A percentile compares a stretch with the other conserved stretches of the same genome.
Evolutionary conservation across 2,888 invertebrate genomes (phyloP).

Genomic region (Aporophyla nigra): DNA sequence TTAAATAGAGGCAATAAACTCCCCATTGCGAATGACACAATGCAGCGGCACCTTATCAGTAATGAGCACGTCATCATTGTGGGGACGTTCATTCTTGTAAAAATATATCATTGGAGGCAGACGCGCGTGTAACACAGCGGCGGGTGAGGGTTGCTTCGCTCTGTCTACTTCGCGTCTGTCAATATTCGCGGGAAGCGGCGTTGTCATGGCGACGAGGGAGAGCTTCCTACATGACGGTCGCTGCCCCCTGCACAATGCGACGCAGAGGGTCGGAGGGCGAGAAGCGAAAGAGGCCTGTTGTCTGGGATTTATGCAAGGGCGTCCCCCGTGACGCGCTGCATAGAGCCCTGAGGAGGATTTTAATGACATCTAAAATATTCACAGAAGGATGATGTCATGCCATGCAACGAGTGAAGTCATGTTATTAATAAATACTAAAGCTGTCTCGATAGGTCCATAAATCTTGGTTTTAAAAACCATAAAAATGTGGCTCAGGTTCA

Average conservation of each 20-base stretch:
- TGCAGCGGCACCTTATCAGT: conserved; percentile 83
- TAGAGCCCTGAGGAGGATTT: conserved; percentile 59
- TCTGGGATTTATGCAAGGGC: conserved; percentile 83
- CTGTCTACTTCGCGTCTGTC: conserved; percentile 84
- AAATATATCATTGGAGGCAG: conserved; percentile 84
- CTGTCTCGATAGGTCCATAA: conserved; percentile 45
- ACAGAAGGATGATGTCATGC: conserved; percentile 53
- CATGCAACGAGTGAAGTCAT: conserved; percentile 29
- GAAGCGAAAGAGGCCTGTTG: conserved; percentile 78
- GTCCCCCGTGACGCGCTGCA: conserved; percentile 66
- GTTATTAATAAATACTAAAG: conserved; percentile 29
- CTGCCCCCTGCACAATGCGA: conserved; percentile 85
- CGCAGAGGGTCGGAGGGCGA: conserved; percentile 82
- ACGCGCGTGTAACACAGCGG: conserved; percentile 69
- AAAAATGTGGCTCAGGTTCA: not conserved
- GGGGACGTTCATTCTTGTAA: conserved; percentile 80
- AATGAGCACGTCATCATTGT: conserved; percentile 82
- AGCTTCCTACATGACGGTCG: conserved; percentile 82
- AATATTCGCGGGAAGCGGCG: conserved; percentile 86
- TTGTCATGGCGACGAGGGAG: conserved; percentile 88
- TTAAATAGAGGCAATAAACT: conserved; percentile 72
- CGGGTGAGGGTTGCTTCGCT: conserved; percentile 67
- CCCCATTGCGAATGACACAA: conserved; percentile 75
- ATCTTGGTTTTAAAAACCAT: conserved; percentile 26
- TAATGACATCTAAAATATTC: conserved; percentile 67